Percentiles rank a stretch among this genome's conserved stretches.
These are phyloP conservation scores for Pasiphila rectangulata DNA, from an alignment of 2,888 invertebrate species.

Conservation along the genomic window DNA sequence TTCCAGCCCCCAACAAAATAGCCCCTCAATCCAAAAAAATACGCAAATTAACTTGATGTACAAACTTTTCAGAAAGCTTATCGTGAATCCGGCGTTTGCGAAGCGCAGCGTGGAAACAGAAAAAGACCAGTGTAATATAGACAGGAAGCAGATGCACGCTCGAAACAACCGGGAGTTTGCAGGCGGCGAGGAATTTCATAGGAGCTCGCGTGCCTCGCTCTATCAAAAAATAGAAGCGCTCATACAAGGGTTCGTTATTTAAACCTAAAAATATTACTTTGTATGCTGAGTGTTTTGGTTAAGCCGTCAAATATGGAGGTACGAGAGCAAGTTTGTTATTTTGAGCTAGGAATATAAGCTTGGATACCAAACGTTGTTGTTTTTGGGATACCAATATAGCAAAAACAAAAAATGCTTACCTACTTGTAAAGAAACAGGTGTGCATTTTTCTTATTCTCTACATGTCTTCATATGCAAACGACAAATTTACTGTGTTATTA, in stretches of 20 bases:
- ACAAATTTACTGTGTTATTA: too few species aligned
- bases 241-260: constrained; percentile 80
- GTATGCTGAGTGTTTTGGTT: too few species aligned
- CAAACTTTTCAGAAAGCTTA: constrained; percentile 63
- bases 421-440: too few species aligned
- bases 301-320: too few species aligned
- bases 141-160: constrained; percentile 72
- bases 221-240: constrained; percentile 84
- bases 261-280: constrained; percentile 1
- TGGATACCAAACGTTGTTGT: too few species aligned
- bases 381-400: too few species aligned
- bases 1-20: constrained; percentile 12
- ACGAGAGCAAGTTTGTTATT: too few species aligned
- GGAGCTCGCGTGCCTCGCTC: constrained; percentile 82
- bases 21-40: constrained; percentile 15
- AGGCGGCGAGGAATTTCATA: constrained; percentile 74
- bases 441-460: too few species aligned
- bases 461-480: too few species aligned
- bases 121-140: constrained; percentile 59
- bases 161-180: constrained; percentile 63
- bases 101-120: constrained; percentile 66
- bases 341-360: too few species aligned
- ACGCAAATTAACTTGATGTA: constrained; percentile 38
- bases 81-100: constrained; percentile 74
- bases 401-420: too few species aligned